Evolutionary conservation across 2,113 vertebrate species (phyloP).

Genomic region (Thamnaconus septentrionalis): DNA sequence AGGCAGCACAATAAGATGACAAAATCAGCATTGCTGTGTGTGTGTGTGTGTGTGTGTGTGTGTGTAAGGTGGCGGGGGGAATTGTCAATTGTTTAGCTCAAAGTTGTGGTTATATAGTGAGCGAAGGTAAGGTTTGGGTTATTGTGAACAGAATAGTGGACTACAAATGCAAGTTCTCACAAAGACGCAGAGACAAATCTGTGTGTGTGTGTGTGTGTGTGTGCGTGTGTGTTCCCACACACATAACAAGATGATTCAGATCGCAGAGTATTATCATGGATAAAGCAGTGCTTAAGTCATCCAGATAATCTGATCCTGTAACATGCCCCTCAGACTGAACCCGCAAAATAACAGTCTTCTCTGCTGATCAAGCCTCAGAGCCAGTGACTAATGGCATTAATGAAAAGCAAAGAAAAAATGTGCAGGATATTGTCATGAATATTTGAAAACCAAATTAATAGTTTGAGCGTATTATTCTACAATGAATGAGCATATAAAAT

Average conservation of each 20-base stretch:
- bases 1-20: slow-evolving; percentile 28
- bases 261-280: slow-evolving; percentile 52
- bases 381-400: slow-evolving; percentile 11
- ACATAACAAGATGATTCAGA: slow-evolving; percentile 35
- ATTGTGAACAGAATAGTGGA: too few relatives aligned
- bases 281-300: slow-evolving; percentile 52
- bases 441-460: too few relatives aligned
- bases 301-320: slow-evolving; percentile 25
- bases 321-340: slow-evolving; percentile 23
- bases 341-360: slow-evolving; percentile 37
- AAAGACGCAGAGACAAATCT: too few relatives aligned
- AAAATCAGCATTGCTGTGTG: not conserved
- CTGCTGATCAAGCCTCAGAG: slow-evolving; percentile 16
- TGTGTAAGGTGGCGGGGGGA: slow-evolving; percentile 14
- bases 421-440: too few relatives aligned
- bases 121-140: too few relatives aligned
- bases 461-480: too few relatives aligned
- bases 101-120: too few relatives aligned
- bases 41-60: slow-evolving; percentile 1
- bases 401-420: not conserved
- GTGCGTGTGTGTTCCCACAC: too few relatives aligned
- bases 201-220: too few relatives aligned
- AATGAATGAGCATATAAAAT: too few relatives aligned
- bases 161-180: too few relatives aligned
- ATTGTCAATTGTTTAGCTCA: too few relatives aligned